Percentiles rank a stretch among this genome's conserved stretches.
These are phyloP conservation scores for Hylaeus anthracinus DNA, from an alignment of 1,140 invertebrate species.

Conservation along the genomic window DNA sequence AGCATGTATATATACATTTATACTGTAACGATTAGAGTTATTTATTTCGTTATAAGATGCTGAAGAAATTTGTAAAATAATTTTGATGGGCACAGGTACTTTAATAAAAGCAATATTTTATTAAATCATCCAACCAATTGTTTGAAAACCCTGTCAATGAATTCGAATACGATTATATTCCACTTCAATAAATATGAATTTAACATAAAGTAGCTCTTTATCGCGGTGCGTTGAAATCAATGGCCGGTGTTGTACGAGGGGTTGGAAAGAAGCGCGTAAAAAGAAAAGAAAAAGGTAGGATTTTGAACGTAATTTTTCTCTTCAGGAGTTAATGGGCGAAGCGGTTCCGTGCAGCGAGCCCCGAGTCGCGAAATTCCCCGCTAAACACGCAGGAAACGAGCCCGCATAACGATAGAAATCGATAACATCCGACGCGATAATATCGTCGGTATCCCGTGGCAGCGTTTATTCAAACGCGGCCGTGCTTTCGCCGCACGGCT, in stretches of 20 bases:
- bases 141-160: too few relatives aligned
- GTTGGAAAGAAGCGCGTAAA: not conserved
- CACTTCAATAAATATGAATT: too few relatives aligned
- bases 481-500: constrained; percentile 48
- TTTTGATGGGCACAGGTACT: too few relatives aligned
- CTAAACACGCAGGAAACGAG: constrained; percentile 52
- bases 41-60: too few relatives aligned
- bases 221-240: too few relatives aligned
- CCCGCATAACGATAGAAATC: constrained; percentile 41
- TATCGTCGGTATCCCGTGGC: constrained; percentile 45
- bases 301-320: not conserved
- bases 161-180: too few relatives aligned
- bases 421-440: constrained; percentile 51
- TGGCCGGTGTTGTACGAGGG: not conserved
- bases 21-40: too few relatives aligned
- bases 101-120: too few relatives aligned
- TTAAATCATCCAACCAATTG: too few relatives aligned
- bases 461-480: constrained; percentile 56
- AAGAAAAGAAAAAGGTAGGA: not conserved
- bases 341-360: constrained; percentile 2
- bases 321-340: constrained; percentile 1
- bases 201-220: too few relatives aligned
- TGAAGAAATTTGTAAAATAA: too few relatives aligned
- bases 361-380: constrained; percentile 29
- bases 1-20: too few relatives aligned